These are phyloP conservation scores for Aphaenogaster floridana DNA, from an alignment of 1,140 invertebrate species.

Conservation along the genomic window DNA sequence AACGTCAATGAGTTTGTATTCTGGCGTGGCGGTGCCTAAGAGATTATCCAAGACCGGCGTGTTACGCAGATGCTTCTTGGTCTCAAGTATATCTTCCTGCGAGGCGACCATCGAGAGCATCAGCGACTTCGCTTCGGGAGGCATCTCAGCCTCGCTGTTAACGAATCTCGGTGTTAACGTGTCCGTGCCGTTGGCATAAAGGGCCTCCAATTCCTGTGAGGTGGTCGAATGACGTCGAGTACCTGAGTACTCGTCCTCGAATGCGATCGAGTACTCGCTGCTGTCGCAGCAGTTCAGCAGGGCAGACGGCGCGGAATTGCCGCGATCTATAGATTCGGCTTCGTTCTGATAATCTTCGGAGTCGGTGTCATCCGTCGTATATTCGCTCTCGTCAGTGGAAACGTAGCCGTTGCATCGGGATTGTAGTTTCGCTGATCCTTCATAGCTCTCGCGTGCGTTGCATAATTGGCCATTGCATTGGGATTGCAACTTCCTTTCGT, in stretches of 20 bases:
- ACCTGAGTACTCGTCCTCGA: conserved; percentile 48
- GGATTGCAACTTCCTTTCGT: conserved; percentile 32
- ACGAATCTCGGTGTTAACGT: conserved; percentile 51
- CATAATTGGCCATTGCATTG: conserved; percentile 12
- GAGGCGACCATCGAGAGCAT: conserved; percentile 80
- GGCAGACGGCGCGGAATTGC: conserved; percentile 55
- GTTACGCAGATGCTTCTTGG: conserved; percentile 79
- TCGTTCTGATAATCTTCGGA: conserved; percentile 79
- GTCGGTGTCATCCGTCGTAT: conserved; percentile 66
- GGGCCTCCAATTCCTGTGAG: conserved; percentile 69
- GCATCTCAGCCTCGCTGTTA: conserved; percentile 70
- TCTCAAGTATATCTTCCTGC: conserved; percentile 80
- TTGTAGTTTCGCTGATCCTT: conserved; percentile 40
- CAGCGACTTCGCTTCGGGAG: conserved; percentile 74
- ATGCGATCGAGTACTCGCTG: conserved; percentile 61
- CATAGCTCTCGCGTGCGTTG: conserved; percentile 37
- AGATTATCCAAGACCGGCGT: conserved; percentile 82
- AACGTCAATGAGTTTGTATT: conserved; percentile 72
- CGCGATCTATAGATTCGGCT: conserved; percentile 64
- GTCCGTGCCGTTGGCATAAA: conserved; percentile 67
- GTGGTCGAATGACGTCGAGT: conserved; percentile 62
- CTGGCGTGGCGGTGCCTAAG: conserved; percentile 74
- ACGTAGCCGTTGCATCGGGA: conserved; percentile 60
- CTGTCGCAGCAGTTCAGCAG: conserved; percentile 65
- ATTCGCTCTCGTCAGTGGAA: conserved; percentile 73